These are phyloP conservation scores for Labrus mixtus DNA, from an alignment of 2,113 vertebrate genomes.

Conservation along the genomic window DNA sequence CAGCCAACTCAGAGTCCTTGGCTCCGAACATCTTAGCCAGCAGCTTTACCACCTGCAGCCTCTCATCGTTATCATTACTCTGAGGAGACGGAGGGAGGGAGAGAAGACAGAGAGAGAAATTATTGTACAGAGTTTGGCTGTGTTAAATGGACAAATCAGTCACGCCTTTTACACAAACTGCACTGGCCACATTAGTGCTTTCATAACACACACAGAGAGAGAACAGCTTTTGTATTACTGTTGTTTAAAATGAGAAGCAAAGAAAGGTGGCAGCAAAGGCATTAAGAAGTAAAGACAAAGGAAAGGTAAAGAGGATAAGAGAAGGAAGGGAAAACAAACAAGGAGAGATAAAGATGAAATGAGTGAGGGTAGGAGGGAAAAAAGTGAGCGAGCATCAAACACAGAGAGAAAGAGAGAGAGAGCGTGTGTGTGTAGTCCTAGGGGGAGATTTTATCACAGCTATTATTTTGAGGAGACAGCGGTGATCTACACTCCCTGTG, in stretches of 20 bases:
- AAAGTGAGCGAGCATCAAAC: not conserved
- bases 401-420: constrained; percentile 6
- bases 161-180: constrained; percentile 46
- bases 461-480: constrained; percentile 73
- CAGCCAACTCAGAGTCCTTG: constrained; percentile 96
- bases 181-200: constrained; percentile 14
- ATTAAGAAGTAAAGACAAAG: constrained; percentile 22
- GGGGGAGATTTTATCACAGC: constrained; percentile 67
- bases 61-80: constrained; percentile 99
- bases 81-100: constrained; percentile 68
- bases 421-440: not conserved
- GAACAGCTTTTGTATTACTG: constrained; percentile 28
- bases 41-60: constrained; percentile 97
- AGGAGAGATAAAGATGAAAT: constrained; percentile 30
- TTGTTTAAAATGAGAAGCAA: constrained; percentile 6
- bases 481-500: constrained; percentile 62
- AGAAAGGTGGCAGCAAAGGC: not conserved
- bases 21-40: constrained; percentile 99
- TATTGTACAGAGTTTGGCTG: constrained; percentile 33
- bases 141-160: not conserved
- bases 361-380: not conserved
- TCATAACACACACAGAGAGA: constrained; percentile 17
- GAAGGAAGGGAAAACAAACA: constrained; percentile 1
- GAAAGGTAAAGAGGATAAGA: not conserved
- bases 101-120: constrained; percentile 27